Evolutionary conservation across 2,888 invertebrate species (phyloP), one percentile per base, ranked within the genome.

Genomic region (Lasioglossum villosulum): DNA sequence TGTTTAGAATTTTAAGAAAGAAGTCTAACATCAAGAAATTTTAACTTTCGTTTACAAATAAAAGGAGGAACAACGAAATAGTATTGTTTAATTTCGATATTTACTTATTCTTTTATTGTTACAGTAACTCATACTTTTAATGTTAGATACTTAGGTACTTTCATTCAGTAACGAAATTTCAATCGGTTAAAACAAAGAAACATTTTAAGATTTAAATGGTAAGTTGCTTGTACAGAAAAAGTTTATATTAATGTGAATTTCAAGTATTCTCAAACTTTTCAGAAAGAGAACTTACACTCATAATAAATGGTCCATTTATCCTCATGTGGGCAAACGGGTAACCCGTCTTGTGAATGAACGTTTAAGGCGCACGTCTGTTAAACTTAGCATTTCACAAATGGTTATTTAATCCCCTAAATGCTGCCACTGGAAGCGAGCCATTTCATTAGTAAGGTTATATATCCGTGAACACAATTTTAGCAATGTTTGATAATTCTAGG

Each of bases 391-490:
- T 56, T 56, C 16, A 42, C 39, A 30, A 48, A 56, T 56, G n/a
- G 56, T 56, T 56, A 56, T 56, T n/a, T 56, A n/a, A 56, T 56
- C 56, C 56, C n/a, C 1, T 56, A n/a, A 56, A 56, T 56, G 56
- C n/a, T 56, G 56, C n/a, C 56, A n/a, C 56, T 56, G n/a, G 56
- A 56, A 56, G n/a, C 56, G 56, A 56, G n/a, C 56, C 56, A 56
- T 56, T 56, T 56, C 52, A 52, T 52, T 52, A 23, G 52, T 52
- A 23, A 52, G 23, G 52, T 23, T 8, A 52, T 52, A 52, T 3
- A 52, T 52, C 23, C 56, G 2, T n/a, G n/a, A 12, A n/a, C 56
- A n/a, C 4, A n/a, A n/a, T 56, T 56, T 1, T 56, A 56, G 10
- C 23, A 52, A n/a, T 6, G 52, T 52, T 52, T 52, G 52, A 52